A percentile compares a stretch with the other conserved stretches of the same genome.
These are phyloP conservation scores for Drosophila tsacasi DNA, from an alignment of 1,140 invertebrate species.

Conservation along the genomic window DNA sequence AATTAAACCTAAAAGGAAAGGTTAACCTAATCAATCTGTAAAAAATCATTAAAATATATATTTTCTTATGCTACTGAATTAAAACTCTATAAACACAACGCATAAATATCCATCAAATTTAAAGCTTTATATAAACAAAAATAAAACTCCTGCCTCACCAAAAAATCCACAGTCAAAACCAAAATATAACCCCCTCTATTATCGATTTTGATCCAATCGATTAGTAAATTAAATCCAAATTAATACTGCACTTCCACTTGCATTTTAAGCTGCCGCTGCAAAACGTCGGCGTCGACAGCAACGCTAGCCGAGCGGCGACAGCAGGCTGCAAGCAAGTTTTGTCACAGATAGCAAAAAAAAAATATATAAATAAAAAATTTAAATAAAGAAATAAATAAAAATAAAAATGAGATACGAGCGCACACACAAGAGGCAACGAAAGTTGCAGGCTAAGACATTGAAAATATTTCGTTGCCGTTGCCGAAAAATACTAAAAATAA, in stretches of 20 bases:
- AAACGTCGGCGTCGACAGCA: slow-evolving; percentile 31
- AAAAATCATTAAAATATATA: no score
- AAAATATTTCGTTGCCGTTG: slow-evolving; percentile 61
- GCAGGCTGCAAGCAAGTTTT: slow-evolving; percentile 67
- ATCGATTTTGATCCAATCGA: slow-evolving; percentile 8
- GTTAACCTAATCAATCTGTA: no score
- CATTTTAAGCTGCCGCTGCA: slow-evolving; percentile 26
- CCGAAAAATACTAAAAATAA: slow-evolving; percentile 51
- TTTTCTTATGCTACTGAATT: no score
- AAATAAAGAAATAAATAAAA: slow-evolving; percentile 37
- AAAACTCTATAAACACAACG: no score
- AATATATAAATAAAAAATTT: slow-evolving; percentile 13
- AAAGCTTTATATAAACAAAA: background rate
- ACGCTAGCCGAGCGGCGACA: slow-evolving; percentile 20
- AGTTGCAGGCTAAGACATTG: slow-evolving; percentile 67
- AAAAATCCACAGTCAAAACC: background rate
- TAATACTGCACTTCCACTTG: slow-evolving; percentile 25
- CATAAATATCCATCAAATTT: background rate
- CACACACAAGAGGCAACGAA: slow-evolving; percentile 59
- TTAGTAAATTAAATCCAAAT: slow-evolving; percentile 23
- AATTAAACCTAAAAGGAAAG: no score
- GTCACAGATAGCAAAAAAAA: slow-evolving; percentile 32
- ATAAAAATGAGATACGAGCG: slow-evolving; percentile 15
- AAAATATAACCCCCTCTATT: no score
- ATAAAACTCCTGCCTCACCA: background rate